Base-by-base conservation (phyloP, 2,113 vertebrate species). In the Erythrolamprus reginae region DNA sequence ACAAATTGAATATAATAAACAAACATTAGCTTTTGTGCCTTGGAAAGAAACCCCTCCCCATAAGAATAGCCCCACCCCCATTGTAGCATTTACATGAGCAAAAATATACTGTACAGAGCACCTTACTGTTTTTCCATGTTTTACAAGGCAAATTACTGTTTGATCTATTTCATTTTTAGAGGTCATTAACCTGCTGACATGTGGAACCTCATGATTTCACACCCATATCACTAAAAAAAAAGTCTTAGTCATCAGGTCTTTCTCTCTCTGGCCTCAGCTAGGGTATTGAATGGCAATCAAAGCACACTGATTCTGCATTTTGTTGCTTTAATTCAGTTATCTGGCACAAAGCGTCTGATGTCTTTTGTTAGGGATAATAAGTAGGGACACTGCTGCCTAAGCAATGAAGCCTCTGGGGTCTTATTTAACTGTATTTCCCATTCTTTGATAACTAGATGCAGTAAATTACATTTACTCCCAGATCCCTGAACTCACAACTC, bases 181-280 rank as follows among this genome's bases (percentile, higher is more conserved):
- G 92, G 90, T 93, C 94, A 94, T 2, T 19, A 88, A 93, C 88
- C 91, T 96, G 91, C 95, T 92, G 92, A 91, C 93, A 95, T 96
- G 96, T 90, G 95, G 95, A 96, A 94, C 70, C 93, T 96, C 95
- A 94, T 96, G 93, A 93, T 94, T 94, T 92, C 82, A 84, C 90
- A 90, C 89, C 86, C 83, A 94, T 82, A 93, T 87, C 84, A 89
- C 89, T 93, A 89, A 94, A 92, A 92, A 90, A 89, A 90, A 90
- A 47, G 50, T 92, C 95, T 96, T 95, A 96, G 94, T 94, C 95
- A 94, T 95, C 96, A 97, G 97, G 96, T 97, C 88, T 55, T 90
- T 94, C 97, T 97, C 94, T 94, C 95, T 96, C 96, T 95, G 96
- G 93, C 96, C 98, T 98, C 98, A 98, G 97, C 98, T 97, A 96